Evolutionary conservation across 2,888 invertebrate species (phyloP), one percentile per base, ranked within the genome.

Genomic region (Nymphalis polychloros): DNA sequence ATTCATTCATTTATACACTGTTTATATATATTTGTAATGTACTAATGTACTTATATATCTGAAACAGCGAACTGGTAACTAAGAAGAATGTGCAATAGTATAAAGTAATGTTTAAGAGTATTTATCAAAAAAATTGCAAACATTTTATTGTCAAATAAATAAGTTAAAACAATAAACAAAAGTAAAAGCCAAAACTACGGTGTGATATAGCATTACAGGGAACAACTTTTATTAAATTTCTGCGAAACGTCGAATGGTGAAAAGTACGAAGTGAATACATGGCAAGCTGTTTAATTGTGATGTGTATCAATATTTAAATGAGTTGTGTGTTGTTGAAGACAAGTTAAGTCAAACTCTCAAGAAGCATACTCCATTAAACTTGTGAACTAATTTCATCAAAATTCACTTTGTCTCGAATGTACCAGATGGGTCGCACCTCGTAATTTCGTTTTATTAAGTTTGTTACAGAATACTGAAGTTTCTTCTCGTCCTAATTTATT

Each of bases 391-490:
- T 91, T 89, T 87, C 85, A 88, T 88, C 85, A 87, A 88, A 88
- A 87, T 89, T 88, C 86, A 90, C 88, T 90, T 88, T 87, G 89
- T 87, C 88, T 83, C 81, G 79, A 80, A 75, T 81, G 83, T 80
- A 81, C 84, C 90, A 90, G 89, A 88, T 88, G 89, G 88, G 87
- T 84, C 85, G 84, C 87, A 84, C 86, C 80, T 86, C 84, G 80
- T 82, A 86, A 90, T 89, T 88, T 84, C 83, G 84, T 85, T 89
- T 88, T 87, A 89, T 90, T 88, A 89, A 88, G 83, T 88, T 86
- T 84, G 81, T 82, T 82, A 79, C 79, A 83, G 82, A 85, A 86
- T 85, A 86, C 84, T 81, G 80, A 87, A 89, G 84, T 89, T 89
- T 84, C 84, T 84, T 85, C 71, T 69, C 62, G 64, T 72, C 67